These are phyloP conservation scores for Neoseiulus cucumeris DNA, from an alignment of 1,140 invertebrate species.

Conservation along the genomic window DNA sequence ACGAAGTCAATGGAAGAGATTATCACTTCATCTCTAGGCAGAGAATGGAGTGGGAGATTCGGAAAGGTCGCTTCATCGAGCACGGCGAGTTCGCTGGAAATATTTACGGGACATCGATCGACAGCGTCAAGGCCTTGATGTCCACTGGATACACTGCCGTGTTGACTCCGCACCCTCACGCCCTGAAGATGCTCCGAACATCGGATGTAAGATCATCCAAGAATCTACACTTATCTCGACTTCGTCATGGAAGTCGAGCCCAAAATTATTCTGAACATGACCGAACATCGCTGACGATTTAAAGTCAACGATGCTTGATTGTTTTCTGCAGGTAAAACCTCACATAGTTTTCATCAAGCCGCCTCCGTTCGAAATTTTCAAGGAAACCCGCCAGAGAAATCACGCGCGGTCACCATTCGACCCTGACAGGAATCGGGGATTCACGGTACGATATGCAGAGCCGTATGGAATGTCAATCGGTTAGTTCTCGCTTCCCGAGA, in stretches of 20 bases:
- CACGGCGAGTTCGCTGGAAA: constrained; percentile 93
- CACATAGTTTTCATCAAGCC: constrained; percentile 86
- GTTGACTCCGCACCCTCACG: constrained; percentile 76
- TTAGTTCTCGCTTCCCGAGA: no score
- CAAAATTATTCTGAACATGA: constrained; percentile 39
- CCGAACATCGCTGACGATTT: constrained; percentile 70
- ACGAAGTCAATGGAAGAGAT: constrained; percentile 78
- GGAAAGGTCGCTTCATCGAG: constrained; percentile 71
- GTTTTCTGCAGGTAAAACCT: constrained; percentile 53
- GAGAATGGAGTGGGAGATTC: constrained; percentile 76
- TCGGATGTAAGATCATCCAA: constrained; percentile 14
- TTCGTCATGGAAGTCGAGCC: constrained; percentile 2
- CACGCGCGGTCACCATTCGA: constrained; percentile 74
- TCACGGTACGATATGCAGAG: constrained; percentile 44
- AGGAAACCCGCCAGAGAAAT: constrained; percentile 44
- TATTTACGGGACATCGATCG: constrained; percentile 77
- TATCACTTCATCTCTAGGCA: constrained; percentile 77
- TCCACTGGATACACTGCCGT: constrained; percentile 72
- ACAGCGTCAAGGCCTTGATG: constrained; percentile 67
- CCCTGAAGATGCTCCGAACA: neutral
- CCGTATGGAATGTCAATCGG: no score
- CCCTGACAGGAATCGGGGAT: constrained; percentile 61
- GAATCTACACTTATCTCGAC: neutral
- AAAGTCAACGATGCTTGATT: no score
- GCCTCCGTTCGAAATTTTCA: constrained; percentile 50